phyloP scores from a whole-genome alignment of 1,140 invertebrate species.

The Drosophila sp. region DNA sequence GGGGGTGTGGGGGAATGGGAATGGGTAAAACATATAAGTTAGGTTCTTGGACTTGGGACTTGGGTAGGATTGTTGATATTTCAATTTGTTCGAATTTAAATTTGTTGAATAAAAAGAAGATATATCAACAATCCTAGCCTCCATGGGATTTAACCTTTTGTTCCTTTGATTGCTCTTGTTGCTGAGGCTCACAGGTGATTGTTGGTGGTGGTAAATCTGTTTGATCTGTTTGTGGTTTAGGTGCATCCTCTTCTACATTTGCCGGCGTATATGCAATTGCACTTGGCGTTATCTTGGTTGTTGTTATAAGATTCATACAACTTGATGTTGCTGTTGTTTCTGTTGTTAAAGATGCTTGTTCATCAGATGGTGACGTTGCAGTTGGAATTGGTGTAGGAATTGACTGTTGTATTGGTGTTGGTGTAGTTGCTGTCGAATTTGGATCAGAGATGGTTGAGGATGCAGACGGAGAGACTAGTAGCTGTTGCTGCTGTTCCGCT shows the following conservation, averaged over 20 bases:
- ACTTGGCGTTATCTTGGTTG: slow-evolving; percentile 14
- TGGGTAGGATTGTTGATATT: background rate
- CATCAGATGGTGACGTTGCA: slow-evolving; percentile 1
- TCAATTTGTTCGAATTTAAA: background rate
- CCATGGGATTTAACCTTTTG: too few species aligned
- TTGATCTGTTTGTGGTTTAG: background rate
- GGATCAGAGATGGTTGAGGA: slow-evolving; percentile 30
- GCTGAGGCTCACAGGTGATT: background rate
- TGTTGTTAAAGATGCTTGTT: slow-evolving; percentile 7
- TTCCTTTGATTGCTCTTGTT: background rate
- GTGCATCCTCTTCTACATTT: background rate
- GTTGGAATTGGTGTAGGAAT: too few species aligned
- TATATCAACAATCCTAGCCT: too few species aligned
- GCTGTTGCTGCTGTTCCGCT: slow-evolving; percentile 5
- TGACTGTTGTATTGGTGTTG: background rate
- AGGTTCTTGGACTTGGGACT: background rate
- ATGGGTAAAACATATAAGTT: background rate
- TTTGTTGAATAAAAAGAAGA: too few species aligned
- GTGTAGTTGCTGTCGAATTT: slow-evolving; percentile 3
- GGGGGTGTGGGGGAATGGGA: background rate
- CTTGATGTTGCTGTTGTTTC: slow-evolving; percentile 13
- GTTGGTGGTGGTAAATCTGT: slow-evolving; percentile 23
- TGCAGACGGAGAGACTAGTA: slow-evolving; percentile 23
- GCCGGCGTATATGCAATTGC: background rate
- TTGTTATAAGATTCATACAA: slow-evolving; percentile 22